A percentile compares a stretch with the other conserved stretches of the same genome.
These are phyloP conservation scores for Ophion obscuratus DNA, from an alignment of 2,888 invertebrate genomes.

Conservation along the genomic window DNA sequence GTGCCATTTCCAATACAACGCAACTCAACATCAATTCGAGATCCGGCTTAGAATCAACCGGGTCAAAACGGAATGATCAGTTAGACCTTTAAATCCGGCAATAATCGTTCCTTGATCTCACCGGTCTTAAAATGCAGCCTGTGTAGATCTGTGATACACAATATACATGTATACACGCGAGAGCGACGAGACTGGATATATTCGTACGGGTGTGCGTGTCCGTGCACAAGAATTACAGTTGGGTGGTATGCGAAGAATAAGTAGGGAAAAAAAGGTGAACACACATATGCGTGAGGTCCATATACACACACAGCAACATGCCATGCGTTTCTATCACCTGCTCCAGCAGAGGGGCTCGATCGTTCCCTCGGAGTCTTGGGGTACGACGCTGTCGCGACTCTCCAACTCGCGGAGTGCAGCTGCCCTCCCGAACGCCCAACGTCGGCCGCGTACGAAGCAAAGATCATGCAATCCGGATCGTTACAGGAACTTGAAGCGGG, in stretches of 20 bases:
- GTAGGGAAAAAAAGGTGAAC: slow-evolving; percentile 38
- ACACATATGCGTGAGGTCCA: slow-evolving; percentile 61
- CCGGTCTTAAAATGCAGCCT: not conserved
- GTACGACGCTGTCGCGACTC: not conserved
- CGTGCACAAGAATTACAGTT: not conserved
- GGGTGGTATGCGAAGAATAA: slow-evolving; percentile 8
- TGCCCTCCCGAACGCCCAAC: slow-evolving; percentile 57
- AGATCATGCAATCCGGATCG: slow-evolving; percentile 67
- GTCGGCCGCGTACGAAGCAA: slow-evolving; percentile 62
- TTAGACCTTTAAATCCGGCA: slow-evolving; percentile 38
- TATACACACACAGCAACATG: slow-evolving; percentile 51
- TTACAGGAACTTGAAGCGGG: slow-evolving; percentile 65
- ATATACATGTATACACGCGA: too few relatives aligned
- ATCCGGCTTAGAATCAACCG: not conserved
- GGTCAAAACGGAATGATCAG: not conserved
- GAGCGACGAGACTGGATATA: not conserved
- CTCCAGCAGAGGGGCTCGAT: slow-evolving; percentile 38
- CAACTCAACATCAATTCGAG: not conserved
- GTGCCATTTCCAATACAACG: not conserved
- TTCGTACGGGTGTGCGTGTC: not conserved
- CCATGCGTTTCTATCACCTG: slow-evolving; percentile 76
- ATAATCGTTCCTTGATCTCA: slow-evolving; percentile 48
- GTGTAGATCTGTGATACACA: too few relatives aligned
- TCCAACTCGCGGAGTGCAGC: slow-evolving; percentile 44
- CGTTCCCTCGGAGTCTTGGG: slow-evolving; percentile 44